These are phyloP conservation scores for Phoebastria nigripes DNA, from an alignment of 2,797 vertebrate species.

Conservation along the genomic window DNA sequence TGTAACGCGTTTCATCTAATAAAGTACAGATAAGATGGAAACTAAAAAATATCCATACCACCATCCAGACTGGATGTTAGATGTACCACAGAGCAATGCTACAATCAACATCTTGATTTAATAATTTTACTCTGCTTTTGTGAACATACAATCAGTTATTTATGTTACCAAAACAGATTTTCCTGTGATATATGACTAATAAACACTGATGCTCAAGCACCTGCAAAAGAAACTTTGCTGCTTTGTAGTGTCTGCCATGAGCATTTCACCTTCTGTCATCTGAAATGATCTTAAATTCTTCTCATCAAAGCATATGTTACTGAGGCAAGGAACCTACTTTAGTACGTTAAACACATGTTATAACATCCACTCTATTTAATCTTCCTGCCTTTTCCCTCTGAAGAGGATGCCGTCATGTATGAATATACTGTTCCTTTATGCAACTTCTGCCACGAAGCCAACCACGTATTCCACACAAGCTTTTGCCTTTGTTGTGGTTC, in stretches of 20 bases:
- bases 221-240: constrained; percentile 1
- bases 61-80: not conserved
- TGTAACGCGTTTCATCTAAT: not conserved
- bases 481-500: constrained; percentile 10
- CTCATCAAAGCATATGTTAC: constrained; percentile 31
- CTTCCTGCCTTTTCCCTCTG: constrained; percentile 5
- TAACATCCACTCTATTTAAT: constrained; percentile 23
- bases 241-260: constrained; percentile 56
- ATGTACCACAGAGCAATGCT: not conserved
- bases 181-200: constrained; percentile 2
- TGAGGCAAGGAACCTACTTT: not conserved
- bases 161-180: not conserved
- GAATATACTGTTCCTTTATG: not conserved
- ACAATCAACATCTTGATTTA: not conserved
- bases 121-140: not conserved
- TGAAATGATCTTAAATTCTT: constrained; percentile 42
- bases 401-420: not conserved
- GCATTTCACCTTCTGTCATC: constrained; percentile 35
- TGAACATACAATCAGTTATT: not conserved
- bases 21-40: not conserved
- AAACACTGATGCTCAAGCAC: constrained; percentile 18
- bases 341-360: constrained; percentile 17
- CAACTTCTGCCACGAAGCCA: not conserved
- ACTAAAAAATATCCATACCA: not conserved
- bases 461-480: not conserved